Conservation (phyloP, 2,888 invertebrate genomes). For the Troilus luridus region DNA sequence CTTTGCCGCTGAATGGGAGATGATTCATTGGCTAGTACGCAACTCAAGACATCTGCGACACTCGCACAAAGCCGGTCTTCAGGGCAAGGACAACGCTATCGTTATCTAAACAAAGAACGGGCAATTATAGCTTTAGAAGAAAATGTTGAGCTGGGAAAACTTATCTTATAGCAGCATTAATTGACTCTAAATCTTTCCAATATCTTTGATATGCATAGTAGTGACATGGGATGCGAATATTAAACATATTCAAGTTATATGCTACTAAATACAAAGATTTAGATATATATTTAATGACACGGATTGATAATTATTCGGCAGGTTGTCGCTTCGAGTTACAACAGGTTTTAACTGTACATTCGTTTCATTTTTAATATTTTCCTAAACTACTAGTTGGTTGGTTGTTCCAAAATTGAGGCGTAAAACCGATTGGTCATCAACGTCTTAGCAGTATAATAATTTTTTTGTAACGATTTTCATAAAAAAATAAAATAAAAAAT, state of each 20-base stretch:
- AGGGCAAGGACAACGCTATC: conserved; percentile 17
- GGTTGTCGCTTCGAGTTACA: too few relatives aligned
- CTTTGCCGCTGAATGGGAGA: neutral
- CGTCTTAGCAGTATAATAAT: too few relatives aligned
- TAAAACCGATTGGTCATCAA: too few relatives aligned
- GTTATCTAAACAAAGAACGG: conserved; percentile 6
- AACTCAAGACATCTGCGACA: conserved; percentile 29
- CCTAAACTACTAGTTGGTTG: too few relatives aligned
- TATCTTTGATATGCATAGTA: too few relatives aligned
- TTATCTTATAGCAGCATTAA: neutral
- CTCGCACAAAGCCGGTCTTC: neutral
- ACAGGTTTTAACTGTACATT: too few relatives aligned
- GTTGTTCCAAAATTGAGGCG: too few relatives aligned
- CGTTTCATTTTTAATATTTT: too few relatives aligned
- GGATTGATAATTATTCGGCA: too few relatives aligned
- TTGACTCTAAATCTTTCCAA: neutral
- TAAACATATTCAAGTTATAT: neutral
- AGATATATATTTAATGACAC: too few relatives aligned
- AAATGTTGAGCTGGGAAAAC: neutral
- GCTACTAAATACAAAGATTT: neutral
- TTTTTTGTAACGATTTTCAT: too few relatives aligned
- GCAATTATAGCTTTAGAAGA: neutral
- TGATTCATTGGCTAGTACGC: conserved; percentile 11
- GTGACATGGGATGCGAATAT: neutral
- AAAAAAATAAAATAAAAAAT: too few relatives aligned